Conservation (phyloP, 2,888 invertebrate genomes). For the Eurytoma adleriae region DNA sequence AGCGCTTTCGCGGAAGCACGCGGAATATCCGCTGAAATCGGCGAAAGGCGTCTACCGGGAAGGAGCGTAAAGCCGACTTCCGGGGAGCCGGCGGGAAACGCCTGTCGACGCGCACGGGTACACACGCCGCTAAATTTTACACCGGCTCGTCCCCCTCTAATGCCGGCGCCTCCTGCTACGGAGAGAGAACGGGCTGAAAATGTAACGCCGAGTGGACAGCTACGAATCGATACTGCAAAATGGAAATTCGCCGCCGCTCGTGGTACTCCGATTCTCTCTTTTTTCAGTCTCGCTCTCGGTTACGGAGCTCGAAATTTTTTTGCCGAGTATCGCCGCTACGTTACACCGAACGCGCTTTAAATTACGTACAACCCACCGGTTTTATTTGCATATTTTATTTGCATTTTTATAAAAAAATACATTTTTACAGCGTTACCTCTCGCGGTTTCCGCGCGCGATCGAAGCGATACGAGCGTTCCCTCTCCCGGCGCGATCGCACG, state of each 20-base stretch:
- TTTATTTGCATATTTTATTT: no score
- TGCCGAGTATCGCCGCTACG: no score
- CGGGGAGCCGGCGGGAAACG: constrained; percentile 28
- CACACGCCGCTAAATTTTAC: background rate
- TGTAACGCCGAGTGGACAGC: background rate
- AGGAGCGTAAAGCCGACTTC: constrained; percentile 50
- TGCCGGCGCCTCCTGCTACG: background rate
- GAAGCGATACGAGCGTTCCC: no score
- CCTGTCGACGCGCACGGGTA: background rate
- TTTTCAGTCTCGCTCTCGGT: no score
- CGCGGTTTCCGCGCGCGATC: no score
- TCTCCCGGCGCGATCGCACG: no score
- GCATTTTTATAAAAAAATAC: no score
- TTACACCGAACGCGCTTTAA: no score
- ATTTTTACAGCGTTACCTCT: no score
- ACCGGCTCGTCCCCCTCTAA: background rate
- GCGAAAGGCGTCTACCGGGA: constrained; percentile 22
- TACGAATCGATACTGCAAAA: background rate
- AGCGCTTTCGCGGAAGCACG: constrained; percentile 64
- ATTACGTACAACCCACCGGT: no score
- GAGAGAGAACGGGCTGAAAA: background rate
- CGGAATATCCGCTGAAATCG: constrained; percentile 62
- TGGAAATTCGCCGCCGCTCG: background rate
- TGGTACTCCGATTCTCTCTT: background rate
- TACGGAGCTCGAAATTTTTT: no score